A percentile compares a stretch with the other conserved stretches of the same genome.
Evolutionary conservation across 2,797 vertebrate species (phyloP).

Genomic region (Crocidura indochinensis): DNA sequence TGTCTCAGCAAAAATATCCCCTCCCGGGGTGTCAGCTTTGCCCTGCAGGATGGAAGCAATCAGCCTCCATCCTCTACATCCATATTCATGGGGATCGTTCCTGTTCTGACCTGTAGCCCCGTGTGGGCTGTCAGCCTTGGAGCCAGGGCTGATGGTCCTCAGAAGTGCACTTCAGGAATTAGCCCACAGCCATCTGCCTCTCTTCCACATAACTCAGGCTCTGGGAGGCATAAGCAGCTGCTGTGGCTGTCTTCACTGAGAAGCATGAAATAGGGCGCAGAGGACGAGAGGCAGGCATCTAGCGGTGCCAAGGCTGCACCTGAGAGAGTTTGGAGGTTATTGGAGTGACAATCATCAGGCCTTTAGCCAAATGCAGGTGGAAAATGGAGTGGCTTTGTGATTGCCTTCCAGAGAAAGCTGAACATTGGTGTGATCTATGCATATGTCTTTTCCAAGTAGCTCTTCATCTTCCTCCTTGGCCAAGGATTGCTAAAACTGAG

Average conservation of each 20-base stretch:
- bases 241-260: constrained; percentile 65
- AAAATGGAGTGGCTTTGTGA: constrained; percentile 79
- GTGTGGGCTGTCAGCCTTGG: constrained; percentile 68
- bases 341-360: constrained; percentile 75
- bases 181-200: constrained; percentile 81
- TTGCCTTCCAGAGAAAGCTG: constrained; percentile 77
- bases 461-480: constrained; percentile 47
- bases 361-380: constrained; percentile 82
- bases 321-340: constrained; percentile 76
- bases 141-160: constrained; percentile 69
- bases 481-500: not conserved
- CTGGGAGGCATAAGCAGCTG: constrained; percentile 79
- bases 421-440: constrained; percentile 66
- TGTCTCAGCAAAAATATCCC: constrained; percentile 57
- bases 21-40: not conserved
- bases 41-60: constrained; percentile 68
- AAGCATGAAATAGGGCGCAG: constrained; percentile 71
- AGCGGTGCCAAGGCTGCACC: constrained; percentile 62
- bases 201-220: constrained; percentile 72
- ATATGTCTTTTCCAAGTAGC: constrained; percentile 66
- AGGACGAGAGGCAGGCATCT: constrained; percentile 56
- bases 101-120: constrained; percentile 73
- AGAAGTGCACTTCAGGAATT: constrained; percentile 80
- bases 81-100: constrained; percentile 78
- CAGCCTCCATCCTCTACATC: constrained; percentile 36